These are phyloP conservation scores for Junonia oenone DNA, from an alignment of 2,888 invertebrate genomes.

Conservation along the genomic window DNA sequence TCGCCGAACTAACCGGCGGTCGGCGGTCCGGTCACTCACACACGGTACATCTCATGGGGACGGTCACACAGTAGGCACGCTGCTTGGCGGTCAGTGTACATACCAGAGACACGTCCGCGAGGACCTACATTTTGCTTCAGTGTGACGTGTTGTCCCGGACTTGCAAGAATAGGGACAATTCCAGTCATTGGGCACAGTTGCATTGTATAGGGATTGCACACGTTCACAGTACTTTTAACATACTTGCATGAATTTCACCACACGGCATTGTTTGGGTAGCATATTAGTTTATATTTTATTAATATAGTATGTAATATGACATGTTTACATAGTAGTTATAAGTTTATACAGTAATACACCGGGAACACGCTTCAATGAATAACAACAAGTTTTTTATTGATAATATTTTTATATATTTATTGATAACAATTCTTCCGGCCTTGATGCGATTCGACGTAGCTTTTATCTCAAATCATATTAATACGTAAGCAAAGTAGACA, in stretches of 20 bases:
- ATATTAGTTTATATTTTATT: not conserved
- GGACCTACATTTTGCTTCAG: constrained; percentile 66
- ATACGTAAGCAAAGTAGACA: not conserved
- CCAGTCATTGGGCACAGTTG: constrained; percentile 77
- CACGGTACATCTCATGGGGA: constrained; percentile 38
- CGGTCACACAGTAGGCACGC: constrained; percentile 24
- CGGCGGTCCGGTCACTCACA: constrained; percentile 40
- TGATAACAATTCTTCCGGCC: not conserved
- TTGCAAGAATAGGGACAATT: constrained; percentile 52
- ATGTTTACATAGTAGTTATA: not conserved
- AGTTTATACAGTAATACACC: not conserved
- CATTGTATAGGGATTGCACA: constrained; percentile 74
- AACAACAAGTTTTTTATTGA: no score
- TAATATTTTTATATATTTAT: no score
- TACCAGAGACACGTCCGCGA: constrained; percentile 27
- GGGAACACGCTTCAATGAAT: not conserved
- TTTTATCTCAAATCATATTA: not conserved
- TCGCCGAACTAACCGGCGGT: constrained; percentile 30
- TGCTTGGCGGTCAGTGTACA: no score
- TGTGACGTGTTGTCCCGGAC: constrained; percentile 72
- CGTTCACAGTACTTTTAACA: constrained; percentile 44
- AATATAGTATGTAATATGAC: not conserved
- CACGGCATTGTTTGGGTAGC: constrained; percentile 13
- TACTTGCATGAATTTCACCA: constrained; percentile 23
- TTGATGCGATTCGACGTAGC: not conserved